Conservation (phyloP, 2,888 invertebrate species). For the Monochamus alternatus region DNA sequence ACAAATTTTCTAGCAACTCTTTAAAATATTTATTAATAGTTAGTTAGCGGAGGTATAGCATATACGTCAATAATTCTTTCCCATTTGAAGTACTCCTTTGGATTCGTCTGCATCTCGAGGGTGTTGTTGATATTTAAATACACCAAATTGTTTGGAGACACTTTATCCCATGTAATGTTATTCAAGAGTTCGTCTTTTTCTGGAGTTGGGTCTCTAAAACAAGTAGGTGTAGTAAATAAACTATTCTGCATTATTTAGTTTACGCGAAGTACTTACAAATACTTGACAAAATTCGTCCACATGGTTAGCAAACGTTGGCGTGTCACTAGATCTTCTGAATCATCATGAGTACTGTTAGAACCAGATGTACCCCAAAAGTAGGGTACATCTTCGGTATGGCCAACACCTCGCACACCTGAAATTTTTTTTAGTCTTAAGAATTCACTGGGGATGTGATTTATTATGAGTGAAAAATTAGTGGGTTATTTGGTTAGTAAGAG, state of each 20-base stretch:
- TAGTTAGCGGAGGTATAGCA: constrained; percentile 28
- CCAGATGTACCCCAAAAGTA: constrained; percentile 20
- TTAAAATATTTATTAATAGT: constrained; percentile 24
- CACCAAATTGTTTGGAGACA: constrained; percentile 19
- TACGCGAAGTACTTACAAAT: background rate
- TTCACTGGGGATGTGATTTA: no score
- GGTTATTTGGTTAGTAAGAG: no score
- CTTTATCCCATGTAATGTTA: constrained; percentile 45
- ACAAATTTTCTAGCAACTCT: no score
- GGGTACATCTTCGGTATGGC: constrained; percentile 13
- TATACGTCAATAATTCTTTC: constrained; percentile 38
- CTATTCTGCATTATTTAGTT: background rate
- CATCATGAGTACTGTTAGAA: background rate
- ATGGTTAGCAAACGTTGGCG: constrained; percentile 8
- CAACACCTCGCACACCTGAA: constrained; percentile 20
- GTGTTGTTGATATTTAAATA: constrained; percentile 44
- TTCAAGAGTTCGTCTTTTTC: constrained; percentile 38
- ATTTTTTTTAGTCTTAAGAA: background rate
- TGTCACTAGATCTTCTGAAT: constrained; percentile 3
- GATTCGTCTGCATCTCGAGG: constrained; percentile 38
- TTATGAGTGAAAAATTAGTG: no score
- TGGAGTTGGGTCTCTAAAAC: constrained; percentile 64
- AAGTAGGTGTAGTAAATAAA: background rate
- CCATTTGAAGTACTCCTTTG: constrained; percentile 40
- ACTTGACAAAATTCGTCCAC: constrained; percentile 29